Base-by-base conservation (phyloP, 1,140 invertebrate genomes). In the Sipha flava region DNA sequence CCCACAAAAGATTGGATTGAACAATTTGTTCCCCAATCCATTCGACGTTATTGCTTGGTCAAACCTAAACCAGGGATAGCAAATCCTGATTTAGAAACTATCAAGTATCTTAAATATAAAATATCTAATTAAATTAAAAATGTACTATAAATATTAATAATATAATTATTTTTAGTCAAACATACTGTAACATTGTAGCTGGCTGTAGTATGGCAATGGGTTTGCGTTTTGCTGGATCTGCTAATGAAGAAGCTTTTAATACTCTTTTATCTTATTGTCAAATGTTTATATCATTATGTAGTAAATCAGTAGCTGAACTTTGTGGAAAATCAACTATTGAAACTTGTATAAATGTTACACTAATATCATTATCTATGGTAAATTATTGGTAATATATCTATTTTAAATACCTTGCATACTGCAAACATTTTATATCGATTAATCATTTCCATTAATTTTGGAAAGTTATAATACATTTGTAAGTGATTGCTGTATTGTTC, bases 171-270 rank as follows among this genome's bases (percentile, higher is more conserved):
- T 88, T 54, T 85, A 94, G 93, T 83, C 96, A 99, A 88, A 95
- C 95, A 0, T 98, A 97, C 86, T 97, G 95, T 85, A 97, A 98
- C 85, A 96, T 98, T 80, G 89, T 98, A 66, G 93, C 95, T 40
- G 97, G 97, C 43, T 95, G 94, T 12, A 96, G 95, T 84, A 93
- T 99, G 87, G 93, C 94, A n/a, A 86, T 99, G 80, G 96, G 95
- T 2, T 87, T 99, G 10, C 93, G 94, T 83, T 98, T 94, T 88
- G 96, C 97, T 18, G 97, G 97, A 57, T 94, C 95, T 7, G 94
- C 93, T 57, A 92, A 96, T 85, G 87, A 90, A 79, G 88, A 91
- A 77, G 96, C 96, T 2, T 93, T 92, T 80, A 88, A 91, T 83
- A 92, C 92, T 0, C 86, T 95, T 4, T 87, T 91, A 66, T 87